Evolutionary conservation across 2,888 invertebrate species (phyloP).

Genomic region (Agriotes lineatus): DNA sequence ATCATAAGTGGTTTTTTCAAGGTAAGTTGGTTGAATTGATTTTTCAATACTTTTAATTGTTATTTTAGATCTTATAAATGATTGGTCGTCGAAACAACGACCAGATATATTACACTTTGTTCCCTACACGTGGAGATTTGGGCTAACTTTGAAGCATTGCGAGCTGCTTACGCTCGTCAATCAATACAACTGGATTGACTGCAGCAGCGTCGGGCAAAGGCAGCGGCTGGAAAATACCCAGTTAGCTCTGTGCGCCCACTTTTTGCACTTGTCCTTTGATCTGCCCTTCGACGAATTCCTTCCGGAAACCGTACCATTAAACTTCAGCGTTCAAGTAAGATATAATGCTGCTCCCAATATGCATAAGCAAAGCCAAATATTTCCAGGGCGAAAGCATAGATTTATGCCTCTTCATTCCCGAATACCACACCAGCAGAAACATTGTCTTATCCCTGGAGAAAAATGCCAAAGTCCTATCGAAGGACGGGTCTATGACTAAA

Average conservation of each 20-base stretch:
- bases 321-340: constrained; percentile 89
- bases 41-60: constrained; percentile 14
- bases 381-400: constrained; percentile 89
- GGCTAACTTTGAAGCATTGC: constrained; percentile 91
- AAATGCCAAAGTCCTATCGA: constrained; percentile 87
- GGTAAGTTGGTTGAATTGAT: constrained; percentile 63
- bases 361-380: not conserved
- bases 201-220: constrained; percentile 89
- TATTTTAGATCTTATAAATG: constrained; percentile 92
- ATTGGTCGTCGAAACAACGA: constrained; percentile 95
- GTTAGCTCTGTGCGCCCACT: constrained; percentile 93
- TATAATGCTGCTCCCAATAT: not conserved
- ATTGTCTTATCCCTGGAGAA: constrained; percentile 87
- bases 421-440: constrained; percentile 89
- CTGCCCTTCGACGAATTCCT: constrained; percentile 95
- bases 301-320: constrained; percentile 88
- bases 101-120: constrained; percentile 96
- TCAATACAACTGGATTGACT: constrained; percentile 99
- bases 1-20: constrained; percentile 96
- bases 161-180: constrained; percentile 94
- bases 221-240: constrained; percentile 84
- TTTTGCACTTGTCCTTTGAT: constrained; percentile 92
- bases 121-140: constrained; percentile 97
- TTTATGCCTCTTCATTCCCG: constrained; percentile 90
- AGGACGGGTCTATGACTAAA: constrained; percentile 75